Evolutionary conservation across 1,140 invertebrate species (phyloP), one percentile per base, ranked within the genome.

Genomic region (Aphis craccivora): DNA sequence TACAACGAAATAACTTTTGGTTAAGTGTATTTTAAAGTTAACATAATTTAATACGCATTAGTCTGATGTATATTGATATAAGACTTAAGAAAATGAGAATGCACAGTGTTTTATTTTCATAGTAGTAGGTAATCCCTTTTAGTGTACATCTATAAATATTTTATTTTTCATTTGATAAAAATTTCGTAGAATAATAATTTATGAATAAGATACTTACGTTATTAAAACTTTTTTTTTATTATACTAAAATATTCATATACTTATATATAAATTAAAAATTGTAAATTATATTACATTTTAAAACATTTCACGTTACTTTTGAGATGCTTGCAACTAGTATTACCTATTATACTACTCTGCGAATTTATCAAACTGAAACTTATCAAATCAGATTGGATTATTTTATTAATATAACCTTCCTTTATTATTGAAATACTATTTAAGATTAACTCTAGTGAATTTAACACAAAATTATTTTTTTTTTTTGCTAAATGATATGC

Each of bases 1-100:
- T n/a, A 67, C 14, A 14, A 18, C 30, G 4, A 76, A 76, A 76
- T n/a, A n/a, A 76, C 30, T 18, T 76, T 20, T n/a, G 11, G 30
- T 76, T 76, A 76, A 76, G 18, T 76, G n/a, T 76, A n/a, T 76
- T 76, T 67, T 76, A n/a, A n/a, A 76, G n/a, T n/a, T n/a, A 76
- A 76, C n/a, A 76, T 76, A 76, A n/a, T n/a, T 76, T 76, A 14
- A 76, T 76, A 76, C n/a, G n/a, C 60, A n/a, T 76, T 76, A n/a
- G n/a, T 2, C n/a, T 76, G 60, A 76, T 18, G 60, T 76, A n/a
- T 76, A 76, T 76, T 76, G 60, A n/a, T 76, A n/a, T 76, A 76
- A 76, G 60, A n/a, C n/a, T 18, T 18, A 11, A 76, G 60, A 76
- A 76, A 76, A 76, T 20, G n/a, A 76, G 60, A 76, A 76, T n/a